phyloP scores from a whole-genome alignment of 2,113 vertebrate genomes.

The Passer domesticus region DNA sequence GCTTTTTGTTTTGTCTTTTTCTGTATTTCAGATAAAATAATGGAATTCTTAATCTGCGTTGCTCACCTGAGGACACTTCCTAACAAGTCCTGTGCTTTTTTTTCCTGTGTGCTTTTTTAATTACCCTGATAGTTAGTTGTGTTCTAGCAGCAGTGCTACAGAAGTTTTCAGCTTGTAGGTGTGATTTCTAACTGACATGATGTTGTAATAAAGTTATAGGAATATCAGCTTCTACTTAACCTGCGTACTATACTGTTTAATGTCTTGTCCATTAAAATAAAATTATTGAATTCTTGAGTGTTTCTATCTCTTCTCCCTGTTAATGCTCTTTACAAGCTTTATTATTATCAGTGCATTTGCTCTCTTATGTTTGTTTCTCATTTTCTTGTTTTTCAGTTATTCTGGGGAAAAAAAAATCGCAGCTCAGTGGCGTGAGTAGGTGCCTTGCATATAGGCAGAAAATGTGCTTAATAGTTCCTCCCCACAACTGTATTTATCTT shows the following conservation, averaged over 20 bases:
- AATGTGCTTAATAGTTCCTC: not conserved
- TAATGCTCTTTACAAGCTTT: not conserved
- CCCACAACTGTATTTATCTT: not conserved
- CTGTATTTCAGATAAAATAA: conserved; percentile 17
- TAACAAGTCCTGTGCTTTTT: not conserved
- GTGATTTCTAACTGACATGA: not conserved
- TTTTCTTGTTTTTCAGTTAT: conserved; percentile 8
- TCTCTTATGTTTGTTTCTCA: not conserved
- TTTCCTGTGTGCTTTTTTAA: not conserved
- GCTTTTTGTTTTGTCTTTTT: conserved; percentile 18
- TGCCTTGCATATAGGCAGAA: not conserved
- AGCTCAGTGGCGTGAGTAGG: not conserved
- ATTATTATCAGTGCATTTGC: not conserved
- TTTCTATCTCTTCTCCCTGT: conserved; percentile 41
- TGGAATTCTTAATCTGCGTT: conserved; percentile 6
- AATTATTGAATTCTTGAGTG: conserved; percentile 4
- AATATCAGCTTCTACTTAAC: not conserved
- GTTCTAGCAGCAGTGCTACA: not conserved
- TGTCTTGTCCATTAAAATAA: conserved; percentile 45
- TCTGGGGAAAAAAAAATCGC: not conserved
- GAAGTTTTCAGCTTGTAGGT: not conserved
- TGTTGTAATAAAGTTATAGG: conserved; percentile 16
- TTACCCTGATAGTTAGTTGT: not conserved
- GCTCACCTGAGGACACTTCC: not conserved
- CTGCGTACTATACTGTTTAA: not conserved